Conservation (phyloP, 1,140 invertebrate species). For the Lethrus apterus region DNA sequence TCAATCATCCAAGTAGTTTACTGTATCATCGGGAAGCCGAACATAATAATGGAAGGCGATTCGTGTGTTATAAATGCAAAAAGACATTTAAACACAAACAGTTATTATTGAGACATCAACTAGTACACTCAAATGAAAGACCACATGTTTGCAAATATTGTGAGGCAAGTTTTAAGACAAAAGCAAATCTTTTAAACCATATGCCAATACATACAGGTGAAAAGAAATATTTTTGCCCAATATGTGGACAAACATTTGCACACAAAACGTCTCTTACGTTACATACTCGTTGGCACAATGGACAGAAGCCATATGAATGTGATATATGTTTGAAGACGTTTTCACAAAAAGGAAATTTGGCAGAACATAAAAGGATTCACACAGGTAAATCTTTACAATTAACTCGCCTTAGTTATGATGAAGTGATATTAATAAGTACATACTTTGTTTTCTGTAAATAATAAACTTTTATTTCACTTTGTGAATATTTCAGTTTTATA, state of each 20-base stretch:
- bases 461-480: too few relatives aligned
- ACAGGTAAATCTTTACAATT: conserved; percentile 39
- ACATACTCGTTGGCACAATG: conserved; percentile 48
- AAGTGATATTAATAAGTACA: too few relatives aligned
- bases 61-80: conserved; percentile 62
- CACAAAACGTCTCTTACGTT: conserved; percentile 65
- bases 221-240: conserved; percentile 64
- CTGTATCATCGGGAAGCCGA: conserved; percentile 62
- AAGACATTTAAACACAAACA: conserved; percentile 66
- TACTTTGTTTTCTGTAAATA: too few relatives aligned
- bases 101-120: conserved; percentile 58
- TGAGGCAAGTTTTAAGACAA: conserved; percentile 60
- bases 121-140: conserved; percentile 59
- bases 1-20: conserved; percentile 57
- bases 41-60: conserved; percentile 54
- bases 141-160: conserved; percentile 56
- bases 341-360: conserved; percentile 54
- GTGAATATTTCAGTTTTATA: background rate
- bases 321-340: conserved; percentile 54
- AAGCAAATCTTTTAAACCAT: conserved; percentile 63
- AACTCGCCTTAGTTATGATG: too few relatives aligned
- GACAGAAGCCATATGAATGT: conserved; percentile 54
- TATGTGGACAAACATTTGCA: conserved; percentile 68
- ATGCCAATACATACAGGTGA: conserved; percentile 57
- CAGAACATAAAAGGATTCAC: conserved; percentile 53